Base-by-base conservation (phyloP, 35 echinoderm and acorn worm species). In the Chiridota heheva region DNA sequence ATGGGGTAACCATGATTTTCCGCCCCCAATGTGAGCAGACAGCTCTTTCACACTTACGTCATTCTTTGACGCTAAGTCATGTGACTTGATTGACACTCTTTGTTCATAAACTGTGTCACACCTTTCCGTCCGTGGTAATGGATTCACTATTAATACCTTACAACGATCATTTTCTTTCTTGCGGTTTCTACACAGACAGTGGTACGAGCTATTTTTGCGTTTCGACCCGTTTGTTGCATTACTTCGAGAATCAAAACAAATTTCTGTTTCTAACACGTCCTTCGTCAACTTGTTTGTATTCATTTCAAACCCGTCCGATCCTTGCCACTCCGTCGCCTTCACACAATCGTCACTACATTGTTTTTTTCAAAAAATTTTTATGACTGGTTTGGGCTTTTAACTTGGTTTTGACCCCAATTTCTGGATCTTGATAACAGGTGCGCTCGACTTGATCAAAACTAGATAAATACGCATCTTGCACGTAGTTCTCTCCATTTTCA, bases 81-180 rank as follows among this genome's bases (percentile, higher is more conserved):
- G 22, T 53, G 10, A 10, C 5, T 4, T 74, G 43, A 6, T 51
- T 3, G 13, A 51, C 70, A 46, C n/a, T n/a, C 5, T 72, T 46
- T 72, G 70, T 12, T 74, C 44, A 2, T n/a, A 25, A 2, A 26
- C 40, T 30, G 70, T 30, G 4, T 42, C 2, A 16, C 51, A 13
- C 20, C 6, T 25, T 37, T 61, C 24, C 20, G 40, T 36, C 27
- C 75, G 51, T 16, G 75, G 75, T 12, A 78, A 61, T 40, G 75
- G 75, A 78, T 78, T 78, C 31, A 78, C 75, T 5, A 78, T 39
- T n/a, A 78, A 6, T 20, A 78, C 30, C 42, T 78, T 78, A 58
- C 51, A 15, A 32, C 55, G 48, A 53, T 22, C 48, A 10, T 53
- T 53, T 53, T 53, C 48, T 10, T 53, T 22, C 10, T 53, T 10